Evolutionary conservation across 2,888 invertebrate species (phyloP).

Genomic region (Leptinotarsa peninsularis): DNA sequence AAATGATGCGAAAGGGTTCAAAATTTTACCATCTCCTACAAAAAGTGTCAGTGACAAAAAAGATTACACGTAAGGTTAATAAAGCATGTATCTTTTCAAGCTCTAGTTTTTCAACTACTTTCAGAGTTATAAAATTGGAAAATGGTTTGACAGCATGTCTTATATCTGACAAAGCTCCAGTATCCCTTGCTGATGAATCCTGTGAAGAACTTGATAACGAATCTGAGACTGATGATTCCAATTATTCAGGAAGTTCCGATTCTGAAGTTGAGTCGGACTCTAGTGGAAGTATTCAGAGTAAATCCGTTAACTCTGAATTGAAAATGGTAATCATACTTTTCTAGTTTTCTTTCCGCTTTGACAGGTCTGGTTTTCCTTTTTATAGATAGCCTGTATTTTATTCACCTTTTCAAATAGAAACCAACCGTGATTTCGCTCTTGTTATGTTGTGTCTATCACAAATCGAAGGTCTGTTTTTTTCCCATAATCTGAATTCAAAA

Average conservation of each 20-base stretch:
- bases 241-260: constrained; percentile 55
- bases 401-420: no score
- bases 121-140: constrained; percentile 73
- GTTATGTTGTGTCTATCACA: no score
- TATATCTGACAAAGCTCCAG: constrained; percentile 71
- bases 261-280: constrained; percentile 50
- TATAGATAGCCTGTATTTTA: no score
- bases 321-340: constrained; percentile 51
- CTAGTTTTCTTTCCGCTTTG: no score
- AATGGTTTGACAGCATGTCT: constrained; percentile 81
- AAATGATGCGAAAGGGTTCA: constrained; percentile 46
- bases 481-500: no score
- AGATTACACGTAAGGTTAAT: constrained; percentile 73
- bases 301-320: constrained; percentile 49
- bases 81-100: no score
- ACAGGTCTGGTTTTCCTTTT: no score
- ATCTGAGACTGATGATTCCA: constrained; percentile 59
- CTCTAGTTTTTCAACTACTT: neutral
- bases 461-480: no score
- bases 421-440: no score
- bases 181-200: constrained; percentile 55
- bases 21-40: constrained; percentile 69
- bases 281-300: constrained; percentile 12
- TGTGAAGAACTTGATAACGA: constrained; percentile 67
- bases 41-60: constrained; percentile 85